These are phyloP conservation scores for Phodopus roborovskii DNA, from an alignment of 2,113 vertebrate genomes.

Conservation along the genomic window DNA sequence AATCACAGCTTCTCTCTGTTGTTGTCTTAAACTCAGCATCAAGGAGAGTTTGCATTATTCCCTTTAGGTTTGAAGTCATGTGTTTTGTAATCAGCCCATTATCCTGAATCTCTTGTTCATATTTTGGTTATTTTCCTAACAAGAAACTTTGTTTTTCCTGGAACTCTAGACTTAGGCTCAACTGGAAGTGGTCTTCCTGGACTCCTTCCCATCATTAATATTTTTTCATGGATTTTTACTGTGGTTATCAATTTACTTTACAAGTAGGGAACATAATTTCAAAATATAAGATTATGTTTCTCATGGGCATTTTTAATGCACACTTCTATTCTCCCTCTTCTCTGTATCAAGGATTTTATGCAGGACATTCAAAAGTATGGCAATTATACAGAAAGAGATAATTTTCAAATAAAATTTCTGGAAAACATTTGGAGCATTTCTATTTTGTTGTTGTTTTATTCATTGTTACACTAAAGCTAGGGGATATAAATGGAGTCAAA, in stretches of 20 bases:
- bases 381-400: neutral
- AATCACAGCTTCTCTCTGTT: slow-evolving; percentile 39
- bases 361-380: neutral
- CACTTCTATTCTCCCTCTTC: neutral
- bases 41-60: neutral
- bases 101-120: neutral
- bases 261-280: neutral
- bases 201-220: neutral
- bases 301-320: neutral
- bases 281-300: neutral
- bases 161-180: neutral
- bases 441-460: neutral
- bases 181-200: neutral
- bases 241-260: neutral
- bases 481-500: neutral
- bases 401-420: neutral
- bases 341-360: neutral
- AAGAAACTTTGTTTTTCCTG: neutral
- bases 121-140: neutral
- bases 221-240: slow-evolving; percentile 18
- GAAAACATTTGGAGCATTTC: neutral
- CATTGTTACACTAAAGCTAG: slow-evolving; percentile 11
- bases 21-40: neutral
- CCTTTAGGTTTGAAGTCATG: slow-evolving; percentile 19
- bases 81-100: neutral